Base-by-base conservation (phyloP, 2,888 invertebrate genomes). In the Cephus pygmeus region DNA sequence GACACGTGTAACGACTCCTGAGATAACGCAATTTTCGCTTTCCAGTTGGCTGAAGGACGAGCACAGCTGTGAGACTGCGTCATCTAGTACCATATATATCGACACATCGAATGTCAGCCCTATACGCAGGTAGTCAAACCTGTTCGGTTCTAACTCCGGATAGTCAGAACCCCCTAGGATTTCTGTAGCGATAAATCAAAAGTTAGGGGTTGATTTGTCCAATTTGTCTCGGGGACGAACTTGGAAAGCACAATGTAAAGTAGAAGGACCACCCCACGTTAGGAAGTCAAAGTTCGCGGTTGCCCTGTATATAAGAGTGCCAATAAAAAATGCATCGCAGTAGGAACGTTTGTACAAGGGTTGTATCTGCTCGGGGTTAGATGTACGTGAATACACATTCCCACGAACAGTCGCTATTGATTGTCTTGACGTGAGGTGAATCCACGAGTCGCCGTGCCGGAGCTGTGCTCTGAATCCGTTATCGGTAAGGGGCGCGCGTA, bases 391-490 rank as follows among this genome's bases (percentile, higher is more conserved):
- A 86, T 86, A 87, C 83, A 86, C 87, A 85, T 84, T 85, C 82
- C 81, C 81, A 81, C 80, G 83, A 85, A 83, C 82, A 80, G 82
- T 83, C 81, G 80, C 84, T 87, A 87, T 87, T 85, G 88, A 88
- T 88, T 87, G 86, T 85, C 84, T 77, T 81, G 84, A 86, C 88
- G 86, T 86, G 84, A 81, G 79, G 79, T 73, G 87, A 88, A 88
- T 88, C 81, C 81, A 81, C 76, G 81, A 78, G 81, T 82, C 79
- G 77, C 77, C 79, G 3, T 34, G 36, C 69, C 68, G 30, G 73
- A 77, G 75, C 77, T 77, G 82, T 81, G 84, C 76, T 77, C 81
- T 82, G 86, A 86, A 86, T 86, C 78, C 82, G 80, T 79, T 80
- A 83, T 81, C 73, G 76, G n/a, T 0, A 34, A 33, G 71, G 12